A percentile compares a stretch with the other conserved stretches of the same genome.
These are phyloP conservation scores for Battus philenor DNA, from an alignment of 1,140 invertebrate species.

Conservation along the genomic window DNA sequence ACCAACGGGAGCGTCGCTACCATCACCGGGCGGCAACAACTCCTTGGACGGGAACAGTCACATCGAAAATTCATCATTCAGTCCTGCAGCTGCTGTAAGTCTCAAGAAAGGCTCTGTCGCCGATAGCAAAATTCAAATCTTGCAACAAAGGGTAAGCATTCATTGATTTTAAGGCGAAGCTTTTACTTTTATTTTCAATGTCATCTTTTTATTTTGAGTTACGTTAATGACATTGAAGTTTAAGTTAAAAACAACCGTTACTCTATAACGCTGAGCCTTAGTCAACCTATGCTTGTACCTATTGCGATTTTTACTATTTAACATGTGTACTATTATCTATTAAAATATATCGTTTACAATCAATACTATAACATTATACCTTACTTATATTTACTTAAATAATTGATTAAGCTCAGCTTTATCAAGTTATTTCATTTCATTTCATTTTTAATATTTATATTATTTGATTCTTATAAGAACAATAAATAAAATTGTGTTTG, in stretches of 20 bases:
- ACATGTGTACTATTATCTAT: slow-evolving; percentile 28
- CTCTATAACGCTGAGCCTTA: slow-evolving; percentile 75
- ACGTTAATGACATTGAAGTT: slow-evolving; percentile 45
- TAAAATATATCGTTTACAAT: slow-evolving; percentile 13
- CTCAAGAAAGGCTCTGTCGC: slow-evolving; percentile 74
- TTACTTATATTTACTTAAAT: slow-evolving; percentile 3
- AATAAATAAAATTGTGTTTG: slow-evolving; percentile 26
- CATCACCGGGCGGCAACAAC: slow-evolving; percentile 84
- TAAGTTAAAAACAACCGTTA: slow-evolving; percentile 42
- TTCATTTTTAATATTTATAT: too few relatives aligned
- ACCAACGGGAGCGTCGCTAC: slow-evolving; percentile 85
- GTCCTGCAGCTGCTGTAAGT: slow-evolving; percentile 81
- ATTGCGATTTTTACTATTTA: slow-evolving; percentile 33
- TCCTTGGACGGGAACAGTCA: slow-evolving; percentile 80
- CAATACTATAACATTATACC: neutral
- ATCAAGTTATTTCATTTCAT: slow-evolving; percentile 29
- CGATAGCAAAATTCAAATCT: slow-evolving; percentile 85
- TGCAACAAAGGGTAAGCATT: slow-evolving; percentile 91
- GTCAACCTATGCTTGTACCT: slow-evolving; percentile 82
- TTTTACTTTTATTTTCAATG: slow-evolving; percentile 53
- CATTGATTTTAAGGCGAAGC: slow-evolving; percentile 77
- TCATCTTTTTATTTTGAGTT: slow-evolving; percentile 32
- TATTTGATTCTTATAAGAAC: too few relatives aligned
- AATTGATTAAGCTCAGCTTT: slow-evolving; percentile 59
- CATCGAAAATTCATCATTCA: slow-evolving; percentile 77